phyloP scores from a whole-genome alignment of 2,888 invertebrate species.

The Drosophila subsilvestris region DNA sequence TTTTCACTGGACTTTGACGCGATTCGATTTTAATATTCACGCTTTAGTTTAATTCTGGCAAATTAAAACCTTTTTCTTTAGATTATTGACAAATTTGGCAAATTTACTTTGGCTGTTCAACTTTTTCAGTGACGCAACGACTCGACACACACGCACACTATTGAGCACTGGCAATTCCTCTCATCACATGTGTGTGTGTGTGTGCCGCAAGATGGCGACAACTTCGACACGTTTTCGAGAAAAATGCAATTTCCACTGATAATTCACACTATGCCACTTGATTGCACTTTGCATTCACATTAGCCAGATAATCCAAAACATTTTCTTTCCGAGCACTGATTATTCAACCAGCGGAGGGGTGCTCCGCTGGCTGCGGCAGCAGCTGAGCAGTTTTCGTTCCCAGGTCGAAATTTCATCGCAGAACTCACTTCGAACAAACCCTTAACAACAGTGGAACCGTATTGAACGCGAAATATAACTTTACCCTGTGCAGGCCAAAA shows the following conservation, averaged over 20 bases:
- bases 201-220: slow-evolving; percentile 73
- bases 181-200: slow-evolving; percentile 47
- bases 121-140: slow-evolving; percentile 73
- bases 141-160: slow-evolving; percentile 55
- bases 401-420: slow-evolving; percentile 18
- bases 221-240: slow-evolving; percentile 56
- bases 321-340: slow-evolving; percentile 56
- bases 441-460: slow-evolving; percentile 83
- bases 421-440: slow-evolving; percentile 84
- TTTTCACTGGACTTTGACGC: slow-evolving; percentile 20
- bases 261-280: slow-evolving; percentile 52
- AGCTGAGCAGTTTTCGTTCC: slow-evolving; percentile 34
- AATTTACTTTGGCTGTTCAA: slow-evolving; percentile 27
- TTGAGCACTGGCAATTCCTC: slow-evolving; percentile 52
- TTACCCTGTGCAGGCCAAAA: slow-evolving; percentile 67
- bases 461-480: slow-evolving; percentile 71
- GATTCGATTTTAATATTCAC: slow-evolving; percentile 12
- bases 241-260: slow-evolving; percentile 51
- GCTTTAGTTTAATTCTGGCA: not conserved
- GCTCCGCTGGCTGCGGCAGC: slow-evolving; percentile 48
- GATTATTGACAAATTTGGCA: slow-evolving; percentile 9
- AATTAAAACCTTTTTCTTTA: slow-evolving; percentile 37
- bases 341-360: slow-evolving; percentile 70
- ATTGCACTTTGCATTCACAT: slow-evolving; percentile 19
- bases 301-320: slow-evolving; percentile 20